Conservation (phyloP, 37 sponge, comb jelly and placozoan genomes). For the Cliona cf. orientalis region DNA sequence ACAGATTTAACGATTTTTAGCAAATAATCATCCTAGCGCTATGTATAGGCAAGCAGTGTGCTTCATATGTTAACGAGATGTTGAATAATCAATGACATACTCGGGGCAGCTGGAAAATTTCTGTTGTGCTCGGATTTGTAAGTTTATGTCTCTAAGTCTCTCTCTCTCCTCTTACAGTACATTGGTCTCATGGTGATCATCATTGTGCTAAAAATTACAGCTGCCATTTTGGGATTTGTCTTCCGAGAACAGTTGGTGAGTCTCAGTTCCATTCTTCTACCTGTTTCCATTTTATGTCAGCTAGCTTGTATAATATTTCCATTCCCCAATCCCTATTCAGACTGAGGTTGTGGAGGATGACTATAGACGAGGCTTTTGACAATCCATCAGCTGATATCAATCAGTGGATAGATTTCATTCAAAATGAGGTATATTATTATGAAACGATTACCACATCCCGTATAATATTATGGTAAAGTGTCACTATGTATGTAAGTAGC, state of each 20-base stretch:
- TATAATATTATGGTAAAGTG: no score
- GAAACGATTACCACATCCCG: no score
- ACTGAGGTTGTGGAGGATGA: not conserved
- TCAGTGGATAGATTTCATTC: not conserved
- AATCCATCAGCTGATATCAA: conserved; percentile 1
- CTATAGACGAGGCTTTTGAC: not conserved
- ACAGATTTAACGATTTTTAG: conserved; percentile 26
- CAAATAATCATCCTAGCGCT: conserved; percentile 6
- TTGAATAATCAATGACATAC: conserved; percentile 14
- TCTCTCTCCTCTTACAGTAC: conserved; percentile 46
- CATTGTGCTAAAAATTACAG: conserved; percentile 55
- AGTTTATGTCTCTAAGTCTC: not conserved
- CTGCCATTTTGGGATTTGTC: conserved; percentile 69
- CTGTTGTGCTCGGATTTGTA: conserved; percentile 11
- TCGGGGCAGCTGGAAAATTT: conserved; percentile 43
- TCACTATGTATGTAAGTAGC: no score
- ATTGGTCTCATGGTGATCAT: conserved; percentile 41
- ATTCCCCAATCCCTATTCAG: not conserved
- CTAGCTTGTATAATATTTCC: not conserved
- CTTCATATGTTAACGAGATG: conserved; percentile 28
- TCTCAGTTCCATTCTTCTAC: not conserved
- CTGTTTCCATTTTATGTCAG: not conserved
- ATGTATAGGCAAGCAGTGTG: conserved; percentile 38
- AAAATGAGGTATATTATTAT: not conserved
- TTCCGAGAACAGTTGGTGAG: conserved; percentile 27